Evolutionary conservation across 2,797 vertebrate genomes (phyloP).

Genomic region (Lophura swinhoii): DNA sequence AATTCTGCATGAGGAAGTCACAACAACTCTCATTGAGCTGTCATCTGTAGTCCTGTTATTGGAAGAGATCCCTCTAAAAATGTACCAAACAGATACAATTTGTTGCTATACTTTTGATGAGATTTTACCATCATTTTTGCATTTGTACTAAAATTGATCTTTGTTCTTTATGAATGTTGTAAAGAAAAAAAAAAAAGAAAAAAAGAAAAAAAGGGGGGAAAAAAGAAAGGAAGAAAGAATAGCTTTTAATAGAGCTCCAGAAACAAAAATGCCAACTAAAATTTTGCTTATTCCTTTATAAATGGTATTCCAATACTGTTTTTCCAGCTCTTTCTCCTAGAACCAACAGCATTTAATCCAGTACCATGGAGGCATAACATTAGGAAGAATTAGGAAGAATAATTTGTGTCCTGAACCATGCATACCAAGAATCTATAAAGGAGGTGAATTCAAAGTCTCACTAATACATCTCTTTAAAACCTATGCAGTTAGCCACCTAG

Average conservation of each 20-base stretch:
- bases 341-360: not conserved
- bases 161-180: not conserved
- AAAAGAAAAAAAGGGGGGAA: too few relatives aligned
- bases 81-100: not conserved
- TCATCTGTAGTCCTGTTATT: not conserved
- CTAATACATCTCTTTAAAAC: constrained; percentile 5
- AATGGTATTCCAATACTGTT: not conserved
- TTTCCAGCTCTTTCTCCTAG: not conserved
- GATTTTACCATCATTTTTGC: not conserved
- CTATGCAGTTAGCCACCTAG: not conserved
- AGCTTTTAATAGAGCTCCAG: not conserved
- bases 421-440: not conserved
- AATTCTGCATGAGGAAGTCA: not conserved
- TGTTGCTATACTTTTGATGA: not conserved
- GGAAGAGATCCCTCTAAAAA: not conserved
- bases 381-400: not conserved
- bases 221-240: too few relatives aligned
- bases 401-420: not conserved
- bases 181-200: too few relatives aligned
- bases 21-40: not conserved
- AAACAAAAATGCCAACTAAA: not conserved
- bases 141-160: not conserved
- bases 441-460: not conserved
- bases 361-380: not conserved
- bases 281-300: not conserved